Conservation (phyloP, 2,113 vertebrate species). For the Riparia riparia region DNA sequence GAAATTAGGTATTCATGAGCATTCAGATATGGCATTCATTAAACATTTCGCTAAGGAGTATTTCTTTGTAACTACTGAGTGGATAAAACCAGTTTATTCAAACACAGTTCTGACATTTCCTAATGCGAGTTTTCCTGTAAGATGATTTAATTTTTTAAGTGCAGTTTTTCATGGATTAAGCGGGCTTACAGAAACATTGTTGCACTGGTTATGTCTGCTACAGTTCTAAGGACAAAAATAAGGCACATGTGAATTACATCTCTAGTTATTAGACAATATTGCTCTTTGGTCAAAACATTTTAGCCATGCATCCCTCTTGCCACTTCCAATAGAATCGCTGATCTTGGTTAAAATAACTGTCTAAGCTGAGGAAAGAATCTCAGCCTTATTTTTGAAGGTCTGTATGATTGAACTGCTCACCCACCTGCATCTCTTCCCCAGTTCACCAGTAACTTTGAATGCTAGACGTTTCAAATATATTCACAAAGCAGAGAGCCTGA, state of each 20-base stretch:
- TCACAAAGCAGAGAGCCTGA: background rate
- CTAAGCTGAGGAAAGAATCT: background rate
- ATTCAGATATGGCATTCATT: background rate
- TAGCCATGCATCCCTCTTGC: background rate
- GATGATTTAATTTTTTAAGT: background rate
- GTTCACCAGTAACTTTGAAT: background rate
- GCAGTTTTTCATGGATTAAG: background rate
- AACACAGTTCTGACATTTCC: background rate
- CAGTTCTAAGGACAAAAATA: background rate
- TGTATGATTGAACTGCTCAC: background rate
- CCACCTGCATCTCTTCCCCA: background rate
- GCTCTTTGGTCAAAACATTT: background rate
- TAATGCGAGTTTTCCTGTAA: background rate
- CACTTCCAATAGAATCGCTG: accelerated
- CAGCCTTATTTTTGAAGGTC: background rate
- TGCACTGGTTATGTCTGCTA: background rate
- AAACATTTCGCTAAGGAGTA: background rate
- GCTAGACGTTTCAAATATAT: background rate
- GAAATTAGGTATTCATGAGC: background rate
- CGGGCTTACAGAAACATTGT: background rate
- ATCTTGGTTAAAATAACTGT: background rate
- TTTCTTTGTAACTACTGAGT: background rate
- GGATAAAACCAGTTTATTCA: background rate
- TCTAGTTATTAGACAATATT: background rate
- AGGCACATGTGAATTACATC: background rate